These are phyloP conservation scores for Chelmon rostratus DNA, from an alignment of 2,797 vertebrate genomes.

Conservation along the genomic window DNA sequence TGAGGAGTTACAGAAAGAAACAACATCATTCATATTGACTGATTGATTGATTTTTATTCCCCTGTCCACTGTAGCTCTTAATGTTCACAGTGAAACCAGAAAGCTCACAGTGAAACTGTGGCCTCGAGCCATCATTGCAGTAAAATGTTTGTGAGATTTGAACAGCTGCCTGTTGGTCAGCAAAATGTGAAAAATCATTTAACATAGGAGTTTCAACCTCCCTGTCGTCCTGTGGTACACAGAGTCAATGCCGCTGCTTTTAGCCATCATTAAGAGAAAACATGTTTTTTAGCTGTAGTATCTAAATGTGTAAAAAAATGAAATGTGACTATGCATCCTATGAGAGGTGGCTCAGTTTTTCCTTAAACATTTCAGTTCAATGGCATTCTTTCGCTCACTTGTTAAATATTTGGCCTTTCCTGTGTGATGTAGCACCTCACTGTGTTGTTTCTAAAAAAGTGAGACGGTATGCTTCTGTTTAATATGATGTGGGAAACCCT, in stretches of 20 bases:
- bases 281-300: not conserved
- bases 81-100: not conserved
- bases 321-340: conserved; percentile 22
- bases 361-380: not conserved
- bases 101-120: conserved; percentile 4
- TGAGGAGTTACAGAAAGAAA: conserved; percentile 1
- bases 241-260: not conserved
- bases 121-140: not conserved
- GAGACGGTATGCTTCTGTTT: not conserved
- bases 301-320: not conserved
- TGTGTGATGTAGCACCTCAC: not conserved
- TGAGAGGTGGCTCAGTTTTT: not conserved
- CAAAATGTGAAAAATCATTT: not conserved
- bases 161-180: not conserved
- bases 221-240: not conserved
- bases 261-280: not conserved
- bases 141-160: not conserved
- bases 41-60: conserved; percentile 26
- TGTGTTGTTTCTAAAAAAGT: not conserved
- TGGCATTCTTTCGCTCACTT: not conserved
- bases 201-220: not conserved
- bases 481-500: not conserved
- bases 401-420: not conserved
- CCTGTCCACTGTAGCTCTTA: not conserved
- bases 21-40: conserved; percentile 15